Evolutionary conservation across 1,140 invertebrate genomes (phyloP).

Genomic region (Globodera rostochiensis): DNA sequence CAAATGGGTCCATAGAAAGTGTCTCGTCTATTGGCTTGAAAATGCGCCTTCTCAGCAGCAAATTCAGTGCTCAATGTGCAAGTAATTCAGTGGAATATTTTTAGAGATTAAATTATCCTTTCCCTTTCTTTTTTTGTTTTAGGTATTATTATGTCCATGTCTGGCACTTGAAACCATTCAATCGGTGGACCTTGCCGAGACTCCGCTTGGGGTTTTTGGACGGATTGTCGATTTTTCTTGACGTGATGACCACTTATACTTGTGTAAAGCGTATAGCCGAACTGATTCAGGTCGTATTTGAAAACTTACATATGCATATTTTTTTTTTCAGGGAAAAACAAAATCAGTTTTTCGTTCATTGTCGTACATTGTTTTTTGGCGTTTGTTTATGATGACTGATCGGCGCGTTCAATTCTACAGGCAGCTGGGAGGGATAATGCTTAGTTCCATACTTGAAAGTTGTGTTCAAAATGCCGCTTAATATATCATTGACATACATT

Average conservation of each 20-base stretch:
- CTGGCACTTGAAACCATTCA: constrained; percentile 16
- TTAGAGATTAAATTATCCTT: background rate
- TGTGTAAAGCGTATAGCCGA: background rate
- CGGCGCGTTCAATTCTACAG: constrained; percentile 13
- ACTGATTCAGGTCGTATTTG: background rate
- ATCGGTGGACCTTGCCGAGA: background rate
- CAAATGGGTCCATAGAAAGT: constrained; percentile 22
- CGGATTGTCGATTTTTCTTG: constrained; percentile 10
- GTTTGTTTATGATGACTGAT: constrained; percentile 14
- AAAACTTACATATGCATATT: background rate
- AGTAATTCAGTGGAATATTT: constrained; percentile 9
- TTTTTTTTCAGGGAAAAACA: constrained; percentile 5
- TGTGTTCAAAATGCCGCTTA: constrained; percentile 12
- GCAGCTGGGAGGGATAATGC: background rate
- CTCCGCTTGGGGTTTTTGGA: constrained; percentile 11
- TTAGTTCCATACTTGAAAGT: constrained; percentile 5
- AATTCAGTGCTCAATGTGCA: constrained; percentile 19
- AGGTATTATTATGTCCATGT: constrained; percentile 4
- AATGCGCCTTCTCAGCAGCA: constrained; percentile 20
- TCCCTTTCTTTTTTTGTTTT: background rate
- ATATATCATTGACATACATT: background rate
- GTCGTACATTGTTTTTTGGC: background rate
- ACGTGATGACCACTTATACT: constrained; percentile 9
- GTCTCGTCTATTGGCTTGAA: constrained; percentile 21
- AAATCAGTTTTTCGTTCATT: constrained; percentile 7